Base-by-base conservation (phyloP, 2,888 invertebrate species). In the Theretra japonica region DNA sequence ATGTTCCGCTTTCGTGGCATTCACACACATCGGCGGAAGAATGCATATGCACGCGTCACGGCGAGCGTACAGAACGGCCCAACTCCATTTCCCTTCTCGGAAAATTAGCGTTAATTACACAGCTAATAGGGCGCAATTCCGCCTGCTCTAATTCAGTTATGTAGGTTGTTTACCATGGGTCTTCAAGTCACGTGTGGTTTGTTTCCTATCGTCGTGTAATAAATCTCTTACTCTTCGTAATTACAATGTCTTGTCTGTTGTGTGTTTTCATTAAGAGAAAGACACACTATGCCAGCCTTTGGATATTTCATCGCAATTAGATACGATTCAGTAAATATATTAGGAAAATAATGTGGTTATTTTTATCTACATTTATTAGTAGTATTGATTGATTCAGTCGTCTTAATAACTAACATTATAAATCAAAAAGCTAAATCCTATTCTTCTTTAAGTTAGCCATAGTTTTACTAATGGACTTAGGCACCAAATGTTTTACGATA, bases 221-320 rank as follows among this genome's bases (percentile, higher is more conserved):
- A 94, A 94, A 94, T 94, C 94, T 94, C 90, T 89, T 89, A 90
- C 87, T 91, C 86, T 83, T 88, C 91, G 91, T 94, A 94, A 94
- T 94, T 94, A 94, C 94, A 90, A 93, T 91, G 92, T 92, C 90
- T 92, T 90, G 91, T 92, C 91, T 89, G 90, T 88, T 92, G 91
- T 94, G 89, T 93, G 88, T 94, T 93, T 94, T 92, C 92, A 93
- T 94, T 94, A 93, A 86, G 86, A 80, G 77, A 79, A 82, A 84
- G 83, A 85, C 83, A 85, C 79, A 86, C 83, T 65, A 48, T 48
- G 53, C 53, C 15, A 70, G 57, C 11, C 23, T 71, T 23, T 57
- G 57, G 57, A 69, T 57, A 56, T 69, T 69, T 62, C 57, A 73
- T 73, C 73, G 68, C 72, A 75, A 30, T 72, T 76, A 69, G 65